A percentile compares a stretch with the other conserved stretches of the same genome.
Evolutionary conservation across 2,888 invertebrate genomes (phyloP).

Genomic region (Yponomeuta cagnagella): DNA sequence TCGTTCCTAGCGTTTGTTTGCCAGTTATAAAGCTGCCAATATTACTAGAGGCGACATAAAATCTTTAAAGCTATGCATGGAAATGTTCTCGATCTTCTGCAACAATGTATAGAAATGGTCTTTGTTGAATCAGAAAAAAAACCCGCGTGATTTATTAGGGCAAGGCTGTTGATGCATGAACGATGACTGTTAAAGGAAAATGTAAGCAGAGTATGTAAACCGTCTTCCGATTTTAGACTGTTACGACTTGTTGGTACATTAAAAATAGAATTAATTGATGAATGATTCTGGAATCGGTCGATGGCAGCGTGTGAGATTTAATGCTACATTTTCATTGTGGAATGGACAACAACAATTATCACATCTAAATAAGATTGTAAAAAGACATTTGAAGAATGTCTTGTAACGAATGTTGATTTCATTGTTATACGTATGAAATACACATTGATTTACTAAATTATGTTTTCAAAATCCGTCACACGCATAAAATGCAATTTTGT

Average conservation of each 20-base stretch:
- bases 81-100: too few species aligned
- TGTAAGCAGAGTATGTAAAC: not conserved
- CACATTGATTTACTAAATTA: not conserved
- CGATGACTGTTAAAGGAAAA: not conserved
- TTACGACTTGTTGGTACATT: not conserved
- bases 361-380: not conserved
- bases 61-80: too few species aligned
- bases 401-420: not conserved
- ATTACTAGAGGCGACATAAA: too few species aligned
- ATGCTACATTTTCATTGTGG: not conserved
- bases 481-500: constrained; percentile 11
- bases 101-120: not conserved
- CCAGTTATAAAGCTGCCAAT: too few species aligned
- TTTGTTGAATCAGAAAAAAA: not conserved
- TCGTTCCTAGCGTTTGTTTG: too few species aligned
- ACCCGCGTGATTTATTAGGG: not conserved
- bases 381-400: not conserved
- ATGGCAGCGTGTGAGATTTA: not conserved
- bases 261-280: not conserved
- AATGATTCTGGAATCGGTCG: not conserved
- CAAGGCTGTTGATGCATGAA: not conserved
- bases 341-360: not conserved
- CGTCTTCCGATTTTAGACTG: constrained; percentile 1
- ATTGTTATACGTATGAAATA: not conserved
- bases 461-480: not conserved